Base-by-base conservation (phyloP, 2,113 vertebrate species). In the Todiramphus saurophagus region DNA sequence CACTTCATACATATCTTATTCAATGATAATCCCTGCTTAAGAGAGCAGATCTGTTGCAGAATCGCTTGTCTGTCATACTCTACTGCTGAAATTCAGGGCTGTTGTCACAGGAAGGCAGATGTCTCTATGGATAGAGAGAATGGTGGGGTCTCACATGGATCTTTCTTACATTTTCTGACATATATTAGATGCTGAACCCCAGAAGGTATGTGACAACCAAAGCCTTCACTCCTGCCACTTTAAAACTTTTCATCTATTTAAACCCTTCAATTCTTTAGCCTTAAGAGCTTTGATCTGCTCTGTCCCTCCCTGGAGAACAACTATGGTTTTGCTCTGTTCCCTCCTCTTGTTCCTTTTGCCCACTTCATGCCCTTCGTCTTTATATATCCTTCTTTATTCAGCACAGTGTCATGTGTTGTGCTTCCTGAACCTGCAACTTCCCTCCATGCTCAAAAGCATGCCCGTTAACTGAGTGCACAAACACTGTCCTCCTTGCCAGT, bases 21-120 rank as follows among this genome's bases (percentile, higher is more conserved):
- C 58, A 85, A 76, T 84, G 43, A 55, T 80, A 90, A 93, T 83
- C 75, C 74, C 62, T 69, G 51, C 70, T 94, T 82, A 85, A 75
- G 1, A 51, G 50, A 90, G 64, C 30, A 70, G 83, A 81, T 90
- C 88, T 86, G 63, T 44, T 74, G 64, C 3, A 14, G 63, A 74
- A 67, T 81, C 50, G 51, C 72, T 62, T 21, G 50, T 72, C 70
- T 84, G 59, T 87, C 28, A 0, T 14, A 14, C 13, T 73, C 10
- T 3, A 56, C 72, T 59, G 83, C 70, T 67, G 78, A 77, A 73
- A 73, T 44, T 75, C 66, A 58, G 43, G 68, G 16, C 37, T 0
- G 0, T 59, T 90, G 81, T 58, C 78, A 83, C 50, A 75, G 72
- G 43, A 83, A 77, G 50, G n/a, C 64, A 78, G 48, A 67, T 86